Conservation (phyloP, 1,140 invertebrate genomes). For the Eupeodes corollae region DNA sequence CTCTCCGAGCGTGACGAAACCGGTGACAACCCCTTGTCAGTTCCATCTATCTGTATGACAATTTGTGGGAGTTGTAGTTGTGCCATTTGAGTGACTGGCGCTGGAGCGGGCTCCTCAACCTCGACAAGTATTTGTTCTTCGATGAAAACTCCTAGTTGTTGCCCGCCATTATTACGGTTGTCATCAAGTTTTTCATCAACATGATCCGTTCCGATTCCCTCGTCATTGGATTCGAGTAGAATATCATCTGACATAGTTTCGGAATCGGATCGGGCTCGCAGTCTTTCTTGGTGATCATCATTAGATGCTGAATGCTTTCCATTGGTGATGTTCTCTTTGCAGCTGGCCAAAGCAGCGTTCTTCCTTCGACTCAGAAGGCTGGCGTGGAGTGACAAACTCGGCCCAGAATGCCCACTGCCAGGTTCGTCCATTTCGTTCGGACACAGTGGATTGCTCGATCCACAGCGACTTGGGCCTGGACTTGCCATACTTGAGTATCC, state of each 20-base stretch:
- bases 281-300: slow-evolving; percentile 21
- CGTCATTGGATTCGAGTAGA: slow-evolving; percentile 55
- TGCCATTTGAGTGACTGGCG: slow-evolving; percentile 26
- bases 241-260: slow-evolving; percentile 57
- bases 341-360: slow-evolving; percentile 4
- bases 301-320: slow-evolving; percentile 2
- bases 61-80: slow-evolving; percentile 49
- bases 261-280: slow-evolving; percentile 49
- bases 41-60: slow-evolving; percentile 45
- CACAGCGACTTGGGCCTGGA: slow-evolving; percentile 62
- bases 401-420: slow-evolving; percentile 34
- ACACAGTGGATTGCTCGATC: slow-evolving; percentile 63
- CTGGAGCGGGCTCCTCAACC: slow-evolving; percentile 13
- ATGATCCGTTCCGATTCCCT: slow-evolving; percentile 56
- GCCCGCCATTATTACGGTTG: slow-evolving; percentile 32
- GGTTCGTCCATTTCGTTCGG: slow-evolving; percentile 57
- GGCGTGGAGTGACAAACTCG: slow-evolving; percentile 8
- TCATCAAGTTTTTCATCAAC: slow-evolving; percentile 49
- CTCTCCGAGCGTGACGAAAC: slow-evolving; percentile 66
- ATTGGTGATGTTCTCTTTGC: slow-evolving; percentile 11
- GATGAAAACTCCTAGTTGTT: slow-evolving; percentile 51
- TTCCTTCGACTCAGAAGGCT: slow-evolving; percentile 9
- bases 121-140: slow-evolving; percentile 36
- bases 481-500: slow-evolving; percentile 75
- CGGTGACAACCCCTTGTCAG: slow-evolving; percentile 49